A percentile compares a stretch with the other conserved stretches of the same genome.
Evolutionary conservation across 2,113 vertebrate species (phyloP).

Genomic region (Hydropotes inermis): DNA sequence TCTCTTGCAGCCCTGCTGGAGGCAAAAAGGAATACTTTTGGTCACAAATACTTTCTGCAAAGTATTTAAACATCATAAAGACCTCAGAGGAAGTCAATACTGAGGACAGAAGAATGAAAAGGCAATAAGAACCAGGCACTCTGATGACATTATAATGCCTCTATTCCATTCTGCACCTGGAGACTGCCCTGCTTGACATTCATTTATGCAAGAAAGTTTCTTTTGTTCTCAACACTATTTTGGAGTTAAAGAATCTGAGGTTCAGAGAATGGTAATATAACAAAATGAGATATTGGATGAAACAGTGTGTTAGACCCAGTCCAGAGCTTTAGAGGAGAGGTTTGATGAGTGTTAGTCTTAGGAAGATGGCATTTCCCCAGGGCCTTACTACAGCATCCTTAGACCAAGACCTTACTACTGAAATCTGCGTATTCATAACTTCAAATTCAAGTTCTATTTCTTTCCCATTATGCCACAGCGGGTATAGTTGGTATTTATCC

Average conservation of each 20-base stretch:
- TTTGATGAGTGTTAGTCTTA: not conserved
- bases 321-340: not conserved
- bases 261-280: not conserved
- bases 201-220: not conserved
- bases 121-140: not conserved
- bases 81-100: not conserved
- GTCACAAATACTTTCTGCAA: not conserved
- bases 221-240: not conserved
- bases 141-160: not conserved
- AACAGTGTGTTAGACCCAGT: not conserved
- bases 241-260: not conserved
- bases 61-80: conserved; percentile 15
- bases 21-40: not conserved
- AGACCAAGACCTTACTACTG: not conserved
- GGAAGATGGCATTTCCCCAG: not conserved
- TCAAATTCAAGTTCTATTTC: not conserved
- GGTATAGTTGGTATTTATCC: not conserved
- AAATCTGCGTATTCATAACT: not conserved
- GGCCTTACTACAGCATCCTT: not conserved
- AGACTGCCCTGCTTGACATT: not conserved
- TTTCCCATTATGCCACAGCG: not conserved
- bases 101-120: not conserved
- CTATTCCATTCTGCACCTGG: not conserved
- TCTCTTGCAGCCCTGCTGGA: not conserved
- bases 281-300: not conserved